Conservation (phyloP, 2,888 invertebrate genomes). For the Eledona agricola region DNA sequence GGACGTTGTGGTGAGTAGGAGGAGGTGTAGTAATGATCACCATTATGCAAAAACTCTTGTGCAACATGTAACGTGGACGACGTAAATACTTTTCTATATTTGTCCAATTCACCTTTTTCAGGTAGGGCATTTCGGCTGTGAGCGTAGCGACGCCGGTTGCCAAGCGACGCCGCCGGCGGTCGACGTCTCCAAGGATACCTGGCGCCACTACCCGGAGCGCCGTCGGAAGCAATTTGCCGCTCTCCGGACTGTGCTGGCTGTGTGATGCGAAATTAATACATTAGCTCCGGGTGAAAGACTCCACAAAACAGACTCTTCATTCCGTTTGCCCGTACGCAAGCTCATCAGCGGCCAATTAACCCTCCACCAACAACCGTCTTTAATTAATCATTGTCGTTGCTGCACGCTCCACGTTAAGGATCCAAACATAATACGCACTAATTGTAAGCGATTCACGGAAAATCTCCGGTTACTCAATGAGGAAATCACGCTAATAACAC, state of each 20-base stretch:
- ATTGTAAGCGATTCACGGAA: conserved; percentile 20
- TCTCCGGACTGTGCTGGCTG: conserved; percentile 55
- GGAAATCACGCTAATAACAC: too few species aligned
- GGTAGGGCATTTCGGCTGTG: conserved; percentile 50
- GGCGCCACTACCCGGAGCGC: conserved; percentile 68
- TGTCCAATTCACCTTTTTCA: conserved; percentile 49
- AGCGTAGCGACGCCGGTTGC: conserved; percentile 65
- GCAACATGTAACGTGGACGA: conserved; percentile 16
- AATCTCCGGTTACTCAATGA: conserved; percentile 13
- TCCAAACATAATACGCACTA: conserved; percentile 27
- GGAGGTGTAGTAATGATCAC: too few species aligned
- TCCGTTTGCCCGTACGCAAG: conserved; percentile 29
- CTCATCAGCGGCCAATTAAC: conserved; percentile 36
- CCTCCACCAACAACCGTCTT: conserved; percentile 36
- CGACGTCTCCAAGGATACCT: conserved; percentile 66
- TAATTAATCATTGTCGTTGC: conserved; percentile 37
- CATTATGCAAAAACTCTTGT: too few species aligned
- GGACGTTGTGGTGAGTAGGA: too few species aligned
- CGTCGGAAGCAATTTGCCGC: conserved; percentile 67
- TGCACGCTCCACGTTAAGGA: conserved; percentile 17
- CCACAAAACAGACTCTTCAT: conserved; percentile 52
- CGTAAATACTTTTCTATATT: conserved; percentile 28
- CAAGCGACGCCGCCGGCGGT: conserved; percentile 63
- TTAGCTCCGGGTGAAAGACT: conserved; percentile 56
- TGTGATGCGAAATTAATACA: conserved; percentile 58